A percentile compares a stretch with the other conserved stretches of the same genome.
Evolutionary conservation across 2,888 invertebrate species (phyloP).

Genomic region (Andrena haemorrhoa): DNA sequence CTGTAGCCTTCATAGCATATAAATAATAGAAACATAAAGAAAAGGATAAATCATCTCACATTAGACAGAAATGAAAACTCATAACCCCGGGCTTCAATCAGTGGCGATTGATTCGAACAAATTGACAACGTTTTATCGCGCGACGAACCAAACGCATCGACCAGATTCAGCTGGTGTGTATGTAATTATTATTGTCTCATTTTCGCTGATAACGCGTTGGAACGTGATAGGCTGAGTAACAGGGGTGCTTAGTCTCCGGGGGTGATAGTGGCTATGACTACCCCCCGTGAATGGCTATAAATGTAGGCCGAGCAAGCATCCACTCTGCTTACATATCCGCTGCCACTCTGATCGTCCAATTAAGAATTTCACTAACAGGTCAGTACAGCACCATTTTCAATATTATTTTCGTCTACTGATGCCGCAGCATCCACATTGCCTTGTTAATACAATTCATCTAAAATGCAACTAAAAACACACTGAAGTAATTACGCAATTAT

Average conservation of each 20-base stretch:
- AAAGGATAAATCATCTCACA: background rate
- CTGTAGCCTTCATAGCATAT: background rate
- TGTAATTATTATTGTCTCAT: conserved; percentile 38
- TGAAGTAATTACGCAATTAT: too few species aligned
- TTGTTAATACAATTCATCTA: too few species aligned
- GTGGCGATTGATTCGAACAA: background rate
- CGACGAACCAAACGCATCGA: conserved; percentile 19
- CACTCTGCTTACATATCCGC: conserved; percentile 35
- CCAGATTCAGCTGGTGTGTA: conserved; percentile 25
- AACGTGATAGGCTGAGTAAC: conserved; percentile 62
- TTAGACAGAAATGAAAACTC: background rate
- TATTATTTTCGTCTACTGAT: conserved; percentile 17
- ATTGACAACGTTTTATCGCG: background rate
- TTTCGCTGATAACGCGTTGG: conserved; percentile 63
- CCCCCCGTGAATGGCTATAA: conserved; percentile 73
- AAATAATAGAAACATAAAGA: background rate
- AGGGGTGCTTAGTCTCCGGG: conserved; percentile 57
- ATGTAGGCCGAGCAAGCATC: conserved; percentile 63
- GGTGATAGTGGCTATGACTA: conserved; percentile 81
- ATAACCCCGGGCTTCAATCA: background rate
- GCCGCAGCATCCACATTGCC: too few species aligned
- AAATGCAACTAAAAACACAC: too few species aligned
- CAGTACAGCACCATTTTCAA: conserved; percentile 40
- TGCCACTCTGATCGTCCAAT: conserved; percentile 33
- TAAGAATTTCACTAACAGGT: conserved; percentile 50